Evolutionary conservation across 2,113 vertebrate species (phyloP).

Genomic region (Elgaria multicarinata): DNA sequence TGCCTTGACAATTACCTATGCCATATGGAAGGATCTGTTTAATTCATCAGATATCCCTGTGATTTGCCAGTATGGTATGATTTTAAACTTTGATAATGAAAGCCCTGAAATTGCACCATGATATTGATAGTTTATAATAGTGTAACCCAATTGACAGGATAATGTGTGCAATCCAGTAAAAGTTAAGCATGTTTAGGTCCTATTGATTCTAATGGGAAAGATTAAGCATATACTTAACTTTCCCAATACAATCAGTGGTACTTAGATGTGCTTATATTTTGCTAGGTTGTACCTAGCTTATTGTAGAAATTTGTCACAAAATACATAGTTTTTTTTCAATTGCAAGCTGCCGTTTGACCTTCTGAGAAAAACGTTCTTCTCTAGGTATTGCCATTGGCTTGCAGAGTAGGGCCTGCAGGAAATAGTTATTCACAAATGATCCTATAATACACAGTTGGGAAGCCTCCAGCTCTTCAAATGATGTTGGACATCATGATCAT

Average conservation of each 20-base stretch:
- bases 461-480: background rate
- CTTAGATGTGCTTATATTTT: background rate
- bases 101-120: background rate
- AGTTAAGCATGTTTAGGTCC: background rate
- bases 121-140: background rate
- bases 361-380: background rate
- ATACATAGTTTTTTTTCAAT: background rate
- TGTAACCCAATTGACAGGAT: background rate
- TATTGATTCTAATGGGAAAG: background rate
- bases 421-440: background rate
- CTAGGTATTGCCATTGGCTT: background rate
- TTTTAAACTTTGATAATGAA: background rate
- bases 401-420: background rate
- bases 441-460: background rate
- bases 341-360: background rate
- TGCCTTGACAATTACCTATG: background rate
- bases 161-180: background rate
- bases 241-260: background rate
- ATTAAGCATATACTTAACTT: background rate
- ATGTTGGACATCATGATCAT: background rate
- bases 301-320: background rate
- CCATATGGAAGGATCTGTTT: accelerated
- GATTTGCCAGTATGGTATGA: background rate
- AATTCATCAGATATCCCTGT: background rate
- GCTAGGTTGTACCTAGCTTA: background rate